These are phyloP conservation scores for Carassius gibelio DNA, from an alignment of 2,113 vertebrate genomes.

Conservation along the genomic window DNA sequence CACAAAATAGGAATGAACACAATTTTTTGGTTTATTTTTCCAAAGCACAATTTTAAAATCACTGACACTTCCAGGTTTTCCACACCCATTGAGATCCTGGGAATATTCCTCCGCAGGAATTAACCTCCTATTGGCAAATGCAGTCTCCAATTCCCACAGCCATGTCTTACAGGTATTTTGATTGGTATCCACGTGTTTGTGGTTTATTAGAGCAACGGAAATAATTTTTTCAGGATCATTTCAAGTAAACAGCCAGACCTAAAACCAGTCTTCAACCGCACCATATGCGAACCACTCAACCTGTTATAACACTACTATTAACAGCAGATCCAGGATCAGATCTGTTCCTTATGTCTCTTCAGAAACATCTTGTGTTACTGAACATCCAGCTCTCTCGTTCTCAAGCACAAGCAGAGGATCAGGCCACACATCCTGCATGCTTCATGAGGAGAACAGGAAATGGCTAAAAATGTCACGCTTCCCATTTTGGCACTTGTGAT, in stretches of 20 bases:
- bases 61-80: neutral
- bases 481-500: neutral
- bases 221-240: neutral
- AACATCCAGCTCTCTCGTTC: neutral
- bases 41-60: neutral
- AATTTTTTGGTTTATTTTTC: neutral
- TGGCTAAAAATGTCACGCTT: conserved; percentile 10
- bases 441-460: neutral
- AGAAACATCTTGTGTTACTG: neutral
- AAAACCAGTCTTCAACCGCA: conserved; percentile 5
- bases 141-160: neutral
- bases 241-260: neutral
- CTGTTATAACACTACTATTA: neutral
- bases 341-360: neutral
- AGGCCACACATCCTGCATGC: neutral
- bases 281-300: conserved; percentile 1
- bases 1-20: neutral
- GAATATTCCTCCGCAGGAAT: neutral
- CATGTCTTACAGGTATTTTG: neutral
- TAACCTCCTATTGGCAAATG: neutral
- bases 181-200: neutral
- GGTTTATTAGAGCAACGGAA: neutral
- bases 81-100: neutral
- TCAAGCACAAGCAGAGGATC: conserved; percentile 7
- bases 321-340: conserved; percentile 15